These are phyloP conservation scores for Oxystoma pomonae DNA, from an alignment of 2,888 invertebrate genomes.

Conservation along the genomic window DNA sequence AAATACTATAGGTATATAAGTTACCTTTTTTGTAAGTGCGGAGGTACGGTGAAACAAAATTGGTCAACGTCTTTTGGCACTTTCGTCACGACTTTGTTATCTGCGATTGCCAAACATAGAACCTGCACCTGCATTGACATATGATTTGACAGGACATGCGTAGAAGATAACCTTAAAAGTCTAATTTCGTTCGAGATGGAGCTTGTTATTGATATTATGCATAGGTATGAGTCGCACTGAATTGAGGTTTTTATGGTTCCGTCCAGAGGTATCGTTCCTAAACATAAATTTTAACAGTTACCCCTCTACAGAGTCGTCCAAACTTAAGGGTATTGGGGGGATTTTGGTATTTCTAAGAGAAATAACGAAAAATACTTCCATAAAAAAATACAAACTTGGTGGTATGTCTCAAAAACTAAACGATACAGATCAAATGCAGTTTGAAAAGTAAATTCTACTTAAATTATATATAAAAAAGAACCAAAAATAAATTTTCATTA, in stretches of 20 bases:
- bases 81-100: constrained; percentile 37
- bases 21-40: constrained; percentile 47
- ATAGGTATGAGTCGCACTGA: constrained; percentile 45
- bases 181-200: constrained; percentile 63
- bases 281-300: constrained; percentile 6
- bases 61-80: constrained; percentile 44
- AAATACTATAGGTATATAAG: constrained; percentile 2
- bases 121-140: constrained; percentile 54
- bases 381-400: too few relatives aligned
- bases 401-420: too few relatives aligned
- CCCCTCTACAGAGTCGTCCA: too few relatives aligned
- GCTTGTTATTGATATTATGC: constrained; percentile 61
- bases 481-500: too few relatives aligned
- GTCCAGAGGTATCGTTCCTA: constrained; percentile 53
- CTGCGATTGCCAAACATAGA: constrained; percentile 50
- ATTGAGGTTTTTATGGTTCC: constrained; percentile 54
- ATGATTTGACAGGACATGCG: constrained; percentile 60
- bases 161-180: constrained; percentile 59
- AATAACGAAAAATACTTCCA: too few relatives aligned
- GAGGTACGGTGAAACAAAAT: constrained; percentile 44
- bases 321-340: too few relatives aligned
- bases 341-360: too few relatives aligned
- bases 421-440: too few relatives aligned
- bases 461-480: too few relatives aligned
- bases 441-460: too few relatives aligned